Conservation (phyloP, 2,113 vertebrate genomes). For the Potamarius usumacintae region DNA sequence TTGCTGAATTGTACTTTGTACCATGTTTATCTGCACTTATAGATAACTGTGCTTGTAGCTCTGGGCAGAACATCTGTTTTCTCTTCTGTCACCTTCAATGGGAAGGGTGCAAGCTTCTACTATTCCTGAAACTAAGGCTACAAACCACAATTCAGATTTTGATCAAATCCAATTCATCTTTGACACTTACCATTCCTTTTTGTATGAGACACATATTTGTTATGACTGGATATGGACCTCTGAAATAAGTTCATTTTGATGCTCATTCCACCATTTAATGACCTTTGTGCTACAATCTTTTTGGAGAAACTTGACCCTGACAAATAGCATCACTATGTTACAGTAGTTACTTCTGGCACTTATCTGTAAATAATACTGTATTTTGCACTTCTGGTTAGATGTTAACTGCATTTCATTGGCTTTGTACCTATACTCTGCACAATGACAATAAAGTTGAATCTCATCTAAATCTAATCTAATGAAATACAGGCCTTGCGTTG, state of each 20-base stretch:
- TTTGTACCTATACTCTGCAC: too few relatives aligned
- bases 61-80: neutral
- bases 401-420: too few relatives aligned
- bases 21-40: neutral
- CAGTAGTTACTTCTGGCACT: too few relatives aligned
- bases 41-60: neutral
- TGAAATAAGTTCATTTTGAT: neutral
- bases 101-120: neutral
- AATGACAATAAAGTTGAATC: too few relatives aligned
- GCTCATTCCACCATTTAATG: neutral
- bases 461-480: neutral
- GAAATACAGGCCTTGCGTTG: neutral
- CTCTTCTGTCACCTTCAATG: neutral
- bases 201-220: neutral
- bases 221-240: neutral
- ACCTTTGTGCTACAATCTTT: neutral
- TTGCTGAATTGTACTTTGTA: constrained; percentile 11
- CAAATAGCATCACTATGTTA: too few relatives aligned
- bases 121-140: neutral
- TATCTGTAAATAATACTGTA: too few relatives aligned
- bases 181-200: neutral
- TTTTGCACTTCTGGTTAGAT: too few relatives aligned
- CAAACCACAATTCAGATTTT: neutral
- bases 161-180: neutral
- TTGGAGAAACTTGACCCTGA: neutral